Conservation (phyloP, 2,888 invertebrate species). For the Volucella inanis region DNA sequence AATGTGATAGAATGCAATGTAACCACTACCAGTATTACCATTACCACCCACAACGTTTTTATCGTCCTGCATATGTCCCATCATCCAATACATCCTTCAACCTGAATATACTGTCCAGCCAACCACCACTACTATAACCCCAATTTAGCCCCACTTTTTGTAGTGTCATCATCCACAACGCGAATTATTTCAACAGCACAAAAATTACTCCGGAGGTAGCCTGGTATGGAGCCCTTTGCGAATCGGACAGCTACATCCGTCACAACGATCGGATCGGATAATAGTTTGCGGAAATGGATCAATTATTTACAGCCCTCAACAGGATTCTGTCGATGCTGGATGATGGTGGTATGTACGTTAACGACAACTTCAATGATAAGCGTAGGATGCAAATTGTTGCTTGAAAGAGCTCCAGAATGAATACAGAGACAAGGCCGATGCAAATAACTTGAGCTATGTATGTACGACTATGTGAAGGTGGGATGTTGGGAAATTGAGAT, state of each 20-base stretch:
- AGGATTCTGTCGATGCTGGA: conserved; percentile 63
- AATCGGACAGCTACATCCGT: conserved; percentile 75
- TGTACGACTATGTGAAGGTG: not conserved
- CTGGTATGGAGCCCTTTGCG: conserved; percentile 64
- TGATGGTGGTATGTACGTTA: conserved; percentile 30
- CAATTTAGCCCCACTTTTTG: conserved; percentile 24
- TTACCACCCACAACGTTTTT: conserved; percentile 30
- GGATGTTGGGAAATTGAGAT: conserved; percentile 35
- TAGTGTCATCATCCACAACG: conserved; percentile 67
- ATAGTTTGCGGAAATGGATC: conserved; percentile 77
- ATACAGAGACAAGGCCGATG: conserved; percentile 8
- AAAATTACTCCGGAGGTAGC: conserved; percentile 70
- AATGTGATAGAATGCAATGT: conserved; percentile 53
- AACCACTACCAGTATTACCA: no score
- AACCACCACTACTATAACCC: conserved; percentile 9
- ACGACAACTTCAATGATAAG: conserved; percentile 20
- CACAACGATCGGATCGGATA: conserved; percentile 76
- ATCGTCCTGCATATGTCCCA: conserved; percentile 30
- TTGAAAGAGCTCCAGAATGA: conserved; percentile 39
- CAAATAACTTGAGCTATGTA: no score
- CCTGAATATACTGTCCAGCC: conserved; percentile 16
- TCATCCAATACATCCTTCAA: conserved; percentile 45
- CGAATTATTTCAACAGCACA: conserved; percentile 70
- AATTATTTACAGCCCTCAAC: conserved; percentile 76
- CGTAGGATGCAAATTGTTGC: conserved; percentile 18